Evolutionary conservation across 2,113 vertebrate species (phyloP).

Genomic region (Proterorhinus semilunaris): DNA sequence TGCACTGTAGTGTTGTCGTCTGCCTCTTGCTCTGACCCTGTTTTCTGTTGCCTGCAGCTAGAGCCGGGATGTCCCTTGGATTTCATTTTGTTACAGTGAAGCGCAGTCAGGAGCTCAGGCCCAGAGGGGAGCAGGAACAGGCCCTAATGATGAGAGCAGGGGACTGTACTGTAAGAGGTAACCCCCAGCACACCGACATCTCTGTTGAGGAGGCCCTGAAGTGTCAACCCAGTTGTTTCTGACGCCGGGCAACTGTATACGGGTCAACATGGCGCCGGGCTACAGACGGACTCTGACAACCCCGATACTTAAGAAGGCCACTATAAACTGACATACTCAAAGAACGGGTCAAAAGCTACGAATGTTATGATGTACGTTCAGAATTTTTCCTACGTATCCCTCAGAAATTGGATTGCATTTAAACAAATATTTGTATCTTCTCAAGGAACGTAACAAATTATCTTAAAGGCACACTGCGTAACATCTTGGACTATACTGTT

Average conservation of each 20-base stretch:
- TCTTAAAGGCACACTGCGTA: too few species aligned
- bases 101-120: slow-evolving; percentile 41
- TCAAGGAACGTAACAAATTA: too few species aligned
- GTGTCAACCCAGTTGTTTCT: slow-evolving; percentile 62
- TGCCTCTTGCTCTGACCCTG: slow-evolving; percentile 41
- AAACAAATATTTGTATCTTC: too few species aligned
- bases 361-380: too few species aligned
- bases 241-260: slow-evolving; percentile 53
- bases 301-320: slow-evolving; percentile 15
- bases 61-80: slow-evolving; percentile 45
- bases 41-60: slow-evolving; percentile 44
- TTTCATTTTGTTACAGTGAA: slow-evolving; percentile 53
- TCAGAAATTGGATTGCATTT: too few species aligned
- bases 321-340: too few species aligned
- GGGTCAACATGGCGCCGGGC: slow-evolving; percentile 50
- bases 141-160: slow-evolving; percentile 59
- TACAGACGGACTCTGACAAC: slow-evolving; percentile 5
- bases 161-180: slow-evolving; percentile 25
- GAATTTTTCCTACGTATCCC: too few species aligned
- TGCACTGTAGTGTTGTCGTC: slow-evolving; percentile 21
- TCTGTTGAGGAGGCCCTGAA: slow-evolving; percentile 42
- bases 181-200: slow-evolving; percentile 28
- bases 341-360: too few species aligned
- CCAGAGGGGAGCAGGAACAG: slow-evolving; percentile 41
- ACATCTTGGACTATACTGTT: too few species aligned